Conservation (phyloP, 2,797 vertebrate genomes). For the Sciurus vulgaris region DNA sequence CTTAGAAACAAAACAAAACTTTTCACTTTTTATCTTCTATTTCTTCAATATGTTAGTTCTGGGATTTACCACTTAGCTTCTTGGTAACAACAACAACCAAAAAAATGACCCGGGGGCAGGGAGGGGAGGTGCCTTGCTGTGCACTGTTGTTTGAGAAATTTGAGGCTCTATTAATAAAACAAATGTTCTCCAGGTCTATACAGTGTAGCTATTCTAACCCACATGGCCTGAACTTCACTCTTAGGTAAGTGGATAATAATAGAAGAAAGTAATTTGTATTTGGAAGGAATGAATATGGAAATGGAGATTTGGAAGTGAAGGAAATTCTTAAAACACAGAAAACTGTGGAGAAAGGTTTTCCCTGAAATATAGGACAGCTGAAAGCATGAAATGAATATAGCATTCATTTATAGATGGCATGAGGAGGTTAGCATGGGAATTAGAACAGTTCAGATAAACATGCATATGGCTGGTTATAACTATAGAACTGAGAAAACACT, state of each 20-base stretch:
- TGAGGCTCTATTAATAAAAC: not conserved
- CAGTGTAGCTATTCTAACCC: not conserved
- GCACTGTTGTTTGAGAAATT: not conserved
- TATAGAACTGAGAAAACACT: not conserved
- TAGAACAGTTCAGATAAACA: not conserved
- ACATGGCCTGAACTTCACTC: not conserved
- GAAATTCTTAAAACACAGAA: not conserved
- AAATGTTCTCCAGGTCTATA: not conserved
- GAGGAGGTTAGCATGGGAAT: not conserved
- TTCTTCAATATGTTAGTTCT: not conserved
- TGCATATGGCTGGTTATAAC: not conserved
- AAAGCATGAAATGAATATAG: not conserved
- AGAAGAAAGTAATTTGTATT: not conserved
- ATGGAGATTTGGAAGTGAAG: not conserved
- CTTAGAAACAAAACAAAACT: not conserved
- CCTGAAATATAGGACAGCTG: not conserved
- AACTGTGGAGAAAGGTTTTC: not conserved
- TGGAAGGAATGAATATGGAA: not conserved
- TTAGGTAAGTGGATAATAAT: not conserved
- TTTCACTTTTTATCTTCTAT: not conserved
- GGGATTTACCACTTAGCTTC: too few relatives aligned
- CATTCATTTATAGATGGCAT: not conserved
- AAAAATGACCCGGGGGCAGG: too few relatives aligned
- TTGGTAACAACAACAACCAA: not conserved
- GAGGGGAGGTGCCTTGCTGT: not conserved